Evolutionary conservation across 53 echinoderm and acorn worm species (phyloP).

Genomic region (Paracentrotus lividus): DNA sequence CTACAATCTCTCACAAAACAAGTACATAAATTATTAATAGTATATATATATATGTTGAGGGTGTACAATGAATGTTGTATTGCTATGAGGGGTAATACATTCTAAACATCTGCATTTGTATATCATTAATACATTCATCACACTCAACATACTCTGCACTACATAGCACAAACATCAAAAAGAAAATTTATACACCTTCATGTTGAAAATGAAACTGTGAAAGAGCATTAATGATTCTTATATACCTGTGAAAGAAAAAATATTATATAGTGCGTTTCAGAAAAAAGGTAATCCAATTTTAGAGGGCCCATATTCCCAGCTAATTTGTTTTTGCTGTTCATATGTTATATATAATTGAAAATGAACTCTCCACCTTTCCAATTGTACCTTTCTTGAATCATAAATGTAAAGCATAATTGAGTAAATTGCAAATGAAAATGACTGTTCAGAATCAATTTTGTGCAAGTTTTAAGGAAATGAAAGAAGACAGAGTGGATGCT

Average conservation of each 20-base stretch:
- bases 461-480: no score
- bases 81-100: conserved; percentile 36
- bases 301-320: no score
- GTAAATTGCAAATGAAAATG: no score
- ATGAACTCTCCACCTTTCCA: no score
- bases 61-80: conserved; percentile 33
- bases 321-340: no score
- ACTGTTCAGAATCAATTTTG: no score
- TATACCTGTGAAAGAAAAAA: neutral
- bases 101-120: conserved; percentile 8
- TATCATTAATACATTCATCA: neutral
- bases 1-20: neutral
- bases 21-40: neutral
- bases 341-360: no score
- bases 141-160: conserved; percentile 18
- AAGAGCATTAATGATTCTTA: conserved; percentile 21
- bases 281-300: no score
- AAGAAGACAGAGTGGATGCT: no score
- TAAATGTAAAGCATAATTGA: no score
- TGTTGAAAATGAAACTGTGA: conserved; percentile 35
- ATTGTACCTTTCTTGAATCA: no score
- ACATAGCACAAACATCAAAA: conserved; percentile 10
- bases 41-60: neutral
- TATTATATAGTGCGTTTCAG: no score
- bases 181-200: neutral